A percentile compares a stretch with the other conserved stretches of the same genome.
Evolutionary conservation across 1,140 invertebrate species (phyloP).

Genomic region (Panagrolaimus sp.): DNA sequence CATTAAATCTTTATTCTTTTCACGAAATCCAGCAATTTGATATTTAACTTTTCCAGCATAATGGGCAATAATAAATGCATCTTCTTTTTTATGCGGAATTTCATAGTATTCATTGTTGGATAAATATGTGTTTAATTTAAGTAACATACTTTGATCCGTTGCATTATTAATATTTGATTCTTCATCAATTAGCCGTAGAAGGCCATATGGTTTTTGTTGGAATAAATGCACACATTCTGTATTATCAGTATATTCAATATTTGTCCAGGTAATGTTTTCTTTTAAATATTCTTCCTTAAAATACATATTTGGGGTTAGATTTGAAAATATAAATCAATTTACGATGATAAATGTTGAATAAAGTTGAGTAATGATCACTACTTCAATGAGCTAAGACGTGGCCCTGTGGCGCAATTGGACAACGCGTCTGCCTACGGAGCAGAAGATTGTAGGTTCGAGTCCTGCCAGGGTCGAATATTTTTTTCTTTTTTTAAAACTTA

Average conservation of each 20-base stretch:
- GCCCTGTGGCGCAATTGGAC: too few species aligned
- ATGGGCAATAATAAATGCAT: constrained; percentile 83
- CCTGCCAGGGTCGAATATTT: constrained; percentile 15
- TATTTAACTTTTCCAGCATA: constrained; percentile 96
- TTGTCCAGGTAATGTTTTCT: constrained; percentile 83
- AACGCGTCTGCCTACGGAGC: constrained; percentile 30
- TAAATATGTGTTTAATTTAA: constrained; percentile 79
- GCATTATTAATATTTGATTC: constrained; percentile 96
- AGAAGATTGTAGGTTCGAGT: constrained; percentile 31
- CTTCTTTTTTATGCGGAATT: constrained; percentile 78
- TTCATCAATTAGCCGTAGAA: constrained; percentile 85
- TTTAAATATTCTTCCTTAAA: constrained; percentile 79
- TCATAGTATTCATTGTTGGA: constrained; percentile 76
- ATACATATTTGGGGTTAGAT: too few species aligned
- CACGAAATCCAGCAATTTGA: constrained; percentile 75
- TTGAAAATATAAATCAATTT: background rate
- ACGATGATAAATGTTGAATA: too few species aligned
- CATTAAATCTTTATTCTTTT: constrained; percentile 92
- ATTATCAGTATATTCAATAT: constrained; percentile 80
- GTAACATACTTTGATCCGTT: constrained; percentile 85
- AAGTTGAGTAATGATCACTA: too few species aligned
- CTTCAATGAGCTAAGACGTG: too few species aligned
- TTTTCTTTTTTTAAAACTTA: too few species aligned
- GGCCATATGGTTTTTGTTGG: constrained; percentile 73
- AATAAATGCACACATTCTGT: constrained; percentile 78